Evolutionary conservation across 1,140 invertebrate species (phyloP), one percentile per base, ranked within the genome.

Genomic region (Dinoponera quadriceps): DNA sequence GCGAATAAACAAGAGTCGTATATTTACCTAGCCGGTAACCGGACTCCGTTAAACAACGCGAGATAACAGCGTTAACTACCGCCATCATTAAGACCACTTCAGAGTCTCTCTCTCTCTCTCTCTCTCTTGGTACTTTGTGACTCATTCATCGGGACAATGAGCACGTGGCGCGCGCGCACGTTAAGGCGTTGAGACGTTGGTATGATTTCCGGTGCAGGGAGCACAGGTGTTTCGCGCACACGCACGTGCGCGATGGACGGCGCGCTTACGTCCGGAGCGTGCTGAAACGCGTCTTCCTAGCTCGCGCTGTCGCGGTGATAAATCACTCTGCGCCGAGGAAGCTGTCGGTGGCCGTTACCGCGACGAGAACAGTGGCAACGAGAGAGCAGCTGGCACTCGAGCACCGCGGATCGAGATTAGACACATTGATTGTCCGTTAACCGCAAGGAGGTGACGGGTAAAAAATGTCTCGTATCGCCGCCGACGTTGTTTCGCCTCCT

Each of bases 171-270:
- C n/a, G n/a, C n/a, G n/a, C n/a, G n/a, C n/a, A 48, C 62, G 78
- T 84, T 44, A 11, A 44, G 11, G 11, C 38, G 80, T 87, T 51
- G 74, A 65, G 60, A 69, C 27, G 54, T 55, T 20, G 22, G 16
- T n/a, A n/a, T 20, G 72, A 87, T 62, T 87, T 87, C 57, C 38
- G n/a, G n/a, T 69, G 51, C 60, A 55, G 68, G 13, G 55, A 27
- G 29, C n/a, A 65, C 85, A 77, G 75, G 62, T 80, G 86, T 87
- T 86, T 11, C 3, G 44, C 18, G 16, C 38, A 44, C 38, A 11
- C 11, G 9, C 60, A 72, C 54, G 16, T 59, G 54, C 11, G 22
- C 27, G 44, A 66, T 27, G 62, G 74, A 66, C 27, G 62, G 33
- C 49, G 27, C 20, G 49, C 69, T 83, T 65, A 83, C 14, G 16